Percentiles rank a stretch among this genome's conserved stretches.
phyloP scores from a whole-genome alignment of 2,888 invertebrate genomes.

The Bedellia somnulentella region DNA sequence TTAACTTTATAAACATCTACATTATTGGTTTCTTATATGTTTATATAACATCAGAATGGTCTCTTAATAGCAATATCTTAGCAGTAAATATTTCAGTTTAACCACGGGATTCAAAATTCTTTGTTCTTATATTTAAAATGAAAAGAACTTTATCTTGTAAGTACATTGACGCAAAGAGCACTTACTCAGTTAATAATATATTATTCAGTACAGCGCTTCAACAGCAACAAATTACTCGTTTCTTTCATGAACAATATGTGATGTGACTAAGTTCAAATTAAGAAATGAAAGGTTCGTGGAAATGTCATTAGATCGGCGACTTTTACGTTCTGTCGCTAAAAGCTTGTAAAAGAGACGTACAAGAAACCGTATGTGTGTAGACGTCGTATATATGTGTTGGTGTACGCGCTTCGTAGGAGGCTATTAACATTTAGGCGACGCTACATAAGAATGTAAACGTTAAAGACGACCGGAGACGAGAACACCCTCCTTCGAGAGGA shows the following conservation, averaged over 20 bases:
- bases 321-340: conserved; percentile 37
- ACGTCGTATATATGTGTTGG: conserved; percentile 11
- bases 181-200: no score
- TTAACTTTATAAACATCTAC: no score
- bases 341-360: conserved; percentile 27
- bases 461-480: conserved; percentile 54
- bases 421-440: conserved; percentile 57
- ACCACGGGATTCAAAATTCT: no score
- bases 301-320: conserved; percentile 37
- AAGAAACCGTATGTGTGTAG: conserved; percentile 8
- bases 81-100: no score
- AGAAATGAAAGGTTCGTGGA: conserved; percentile 40
- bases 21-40: no score
- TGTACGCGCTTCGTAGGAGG: conserved; percentile 35
- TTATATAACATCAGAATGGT: no score
- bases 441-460: conserved; percentile 62
- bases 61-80: no score
- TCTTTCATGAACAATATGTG: conserved; percentile 27
- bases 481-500: conserved; percentile 49
- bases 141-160: no score
- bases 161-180: no score
- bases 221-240: conserved; percentile 26
- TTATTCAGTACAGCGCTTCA: conserved; percentile 35
- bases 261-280: conserved; percentile 27
- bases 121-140: no score